Percentiles rank a stretch among this genome's conserved stretches.
Evolutionary conservation across 2,113 vertebrate genomes (phyloP).

Genomic region (Mobula hypostoma): DNA sequence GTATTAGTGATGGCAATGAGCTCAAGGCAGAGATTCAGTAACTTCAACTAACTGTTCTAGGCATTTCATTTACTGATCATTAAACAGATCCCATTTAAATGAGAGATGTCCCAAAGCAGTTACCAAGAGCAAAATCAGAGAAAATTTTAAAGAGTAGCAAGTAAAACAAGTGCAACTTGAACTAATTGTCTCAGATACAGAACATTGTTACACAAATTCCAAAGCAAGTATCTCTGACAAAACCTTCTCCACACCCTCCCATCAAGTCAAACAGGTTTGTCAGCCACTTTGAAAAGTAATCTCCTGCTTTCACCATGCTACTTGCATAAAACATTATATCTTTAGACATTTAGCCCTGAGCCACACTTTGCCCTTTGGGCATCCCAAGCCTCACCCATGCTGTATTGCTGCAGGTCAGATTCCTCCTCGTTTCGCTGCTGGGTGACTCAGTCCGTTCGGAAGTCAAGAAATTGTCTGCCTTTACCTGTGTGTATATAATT

Average conservation of each 20-base stretch:
- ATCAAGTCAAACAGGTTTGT: neutral
- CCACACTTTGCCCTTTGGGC: neutral
- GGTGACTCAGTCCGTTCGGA: slow-evolving; percentile 3
- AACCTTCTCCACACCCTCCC: neutral
- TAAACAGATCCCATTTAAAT: neutral
- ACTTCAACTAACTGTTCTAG: neutral
- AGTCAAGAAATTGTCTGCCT: slow-evolving; percentile 10
- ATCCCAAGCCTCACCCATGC: slow-evolving; percentile 6
- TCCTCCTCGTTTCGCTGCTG: neutral
- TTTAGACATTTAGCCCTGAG: neutral
- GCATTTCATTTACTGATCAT: neutral
- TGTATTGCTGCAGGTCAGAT: neutral
- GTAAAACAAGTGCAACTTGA: neutral
- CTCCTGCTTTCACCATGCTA: neutral
- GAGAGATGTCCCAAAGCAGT: neutral
- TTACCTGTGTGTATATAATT: slow-evolving; percentile 20
- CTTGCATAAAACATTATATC: neutral
- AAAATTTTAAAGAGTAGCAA: neutral
- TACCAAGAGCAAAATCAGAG: neutral
- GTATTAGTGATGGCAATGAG: neutral
- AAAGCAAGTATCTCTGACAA: too few relatives aligned
- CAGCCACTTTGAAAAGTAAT: neutral
- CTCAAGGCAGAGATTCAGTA: neutral
- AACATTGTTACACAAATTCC: too few relatives aligned
- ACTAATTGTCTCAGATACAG: too few relatives aligned